Percentiles rank a stretch among this genome's conserved stretches.
Evolutionary conservation across 1,140 invertebrate genomes (phyloP).

Genomic region (Lordiphosa mommai): DNA sequence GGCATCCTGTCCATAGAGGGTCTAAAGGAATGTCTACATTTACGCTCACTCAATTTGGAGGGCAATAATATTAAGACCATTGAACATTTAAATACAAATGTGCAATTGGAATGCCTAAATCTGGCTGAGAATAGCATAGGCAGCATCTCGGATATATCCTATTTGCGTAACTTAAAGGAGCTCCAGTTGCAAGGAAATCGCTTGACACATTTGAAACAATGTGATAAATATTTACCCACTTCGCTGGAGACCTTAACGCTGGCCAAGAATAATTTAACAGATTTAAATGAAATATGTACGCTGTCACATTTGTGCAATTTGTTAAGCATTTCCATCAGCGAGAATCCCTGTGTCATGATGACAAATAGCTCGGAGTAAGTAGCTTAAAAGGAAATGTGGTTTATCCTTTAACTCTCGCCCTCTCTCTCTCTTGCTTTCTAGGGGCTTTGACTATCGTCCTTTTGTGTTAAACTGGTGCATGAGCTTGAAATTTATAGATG

Average conservation of each 20-base stretch:
- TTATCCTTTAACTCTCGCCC: background rate
- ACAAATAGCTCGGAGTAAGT: constrained; percentile 69
- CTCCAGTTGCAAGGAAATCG: constrained; percentile 92
- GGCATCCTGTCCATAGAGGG: constrained; percentile 93
- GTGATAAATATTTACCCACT: constrained; percentile 89
- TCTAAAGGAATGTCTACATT: constrained; percentile 89
- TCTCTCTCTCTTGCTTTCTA: constrained; percentile 68
- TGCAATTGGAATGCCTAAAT: constrained; percentile 89
- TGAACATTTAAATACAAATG: constrained; percentile 91
- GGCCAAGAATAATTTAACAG: constrained; percentile 90
- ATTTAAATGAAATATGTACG: constrained; percentile 93
- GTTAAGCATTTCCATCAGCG: constrained; percentile 89
- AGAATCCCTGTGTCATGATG: constrained; percentile 88
- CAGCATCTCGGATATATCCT: constrained; percentile 90
- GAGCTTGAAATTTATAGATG: constrained; percentile 92
- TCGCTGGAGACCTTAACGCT: constrained; percentile 88
- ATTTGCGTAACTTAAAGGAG: constrained; percentile 85
- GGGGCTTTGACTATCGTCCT: constrained; percentile 94
- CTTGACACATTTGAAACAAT: constrained; percentile 88
- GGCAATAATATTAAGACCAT: constrained; percentile 88
- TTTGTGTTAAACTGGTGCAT: constrained; percentile 96
- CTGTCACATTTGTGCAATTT: constrained; percentile 87
- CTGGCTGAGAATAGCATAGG: constrained; percentile 94
- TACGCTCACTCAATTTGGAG: constrained; percentile 85
- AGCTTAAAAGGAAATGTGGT: background rate